phyloP scores from a whole-genome alignment of 2,888 invertebrate species.

The Hydraecia micacea region DNA sequence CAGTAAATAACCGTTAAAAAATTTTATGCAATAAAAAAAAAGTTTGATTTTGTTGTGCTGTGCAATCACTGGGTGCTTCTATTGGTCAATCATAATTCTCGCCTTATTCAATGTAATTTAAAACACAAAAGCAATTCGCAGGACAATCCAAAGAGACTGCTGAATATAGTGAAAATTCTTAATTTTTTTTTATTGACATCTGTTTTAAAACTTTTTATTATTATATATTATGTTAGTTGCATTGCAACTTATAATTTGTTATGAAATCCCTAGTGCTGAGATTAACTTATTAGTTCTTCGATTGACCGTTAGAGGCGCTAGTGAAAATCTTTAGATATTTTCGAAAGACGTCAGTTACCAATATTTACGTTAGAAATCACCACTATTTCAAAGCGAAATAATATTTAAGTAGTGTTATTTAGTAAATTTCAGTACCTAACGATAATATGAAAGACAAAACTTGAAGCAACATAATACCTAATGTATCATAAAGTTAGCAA shows the following conservation, averaged over 20 bases:
- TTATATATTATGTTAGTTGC: neutral
- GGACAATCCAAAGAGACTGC: neutral
- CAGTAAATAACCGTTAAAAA: neutral
- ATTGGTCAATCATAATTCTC: constrained; percentile 19
- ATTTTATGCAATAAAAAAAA: neutral
- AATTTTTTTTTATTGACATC: neutral
- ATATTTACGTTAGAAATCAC: constrained; percentile 22
- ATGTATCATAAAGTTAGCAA: constrained; percentile 42
- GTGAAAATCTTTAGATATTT: constrained; percentile 9
- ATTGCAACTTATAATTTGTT: neutral
- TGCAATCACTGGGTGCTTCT: constrained; percentile 1
- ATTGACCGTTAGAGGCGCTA: constrained; percentile 35
- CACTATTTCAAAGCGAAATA: constrained; percentile 29
- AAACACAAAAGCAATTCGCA: neutral
- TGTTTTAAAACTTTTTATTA: neutral
- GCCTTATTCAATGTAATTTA: neutral
- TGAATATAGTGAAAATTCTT: neutral
- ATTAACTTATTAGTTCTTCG: neutral
- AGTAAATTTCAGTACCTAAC: constrained; percentile 56
- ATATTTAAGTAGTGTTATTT: constrained; percentile 38
- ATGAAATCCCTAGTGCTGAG: neutral
- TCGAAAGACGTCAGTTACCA: constrained; percentile 48
- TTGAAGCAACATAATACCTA: constrained; percentile 56
- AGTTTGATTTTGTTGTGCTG: neutral
- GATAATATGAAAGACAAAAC: constrained; percentile 64